Evolutionary conservation across 1,140 invertebrate genomes (phyloP).

Genomic region (Drosophila nigrodunni): DNA sequence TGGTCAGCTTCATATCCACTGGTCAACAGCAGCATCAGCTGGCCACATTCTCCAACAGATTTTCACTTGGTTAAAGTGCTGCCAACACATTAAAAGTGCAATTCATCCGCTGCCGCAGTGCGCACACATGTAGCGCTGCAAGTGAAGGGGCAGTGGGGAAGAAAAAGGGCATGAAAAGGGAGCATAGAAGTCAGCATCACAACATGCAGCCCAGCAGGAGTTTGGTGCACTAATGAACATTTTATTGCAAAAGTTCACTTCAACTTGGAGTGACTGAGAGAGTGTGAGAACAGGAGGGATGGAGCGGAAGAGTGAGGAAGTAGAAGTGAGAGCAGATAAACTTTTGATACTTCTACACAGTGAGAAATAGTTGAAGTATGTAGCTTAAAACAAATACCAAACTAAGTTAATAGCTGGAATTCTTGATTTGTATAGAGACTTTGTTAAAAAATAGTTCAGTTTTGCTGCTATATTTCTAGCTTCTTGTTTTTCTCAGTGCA

Average conservation of each 20-base stretch:
- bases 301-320: not conserved
- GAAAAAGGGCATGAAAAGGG: not conserved
- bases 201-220: conserved; percentile 65
- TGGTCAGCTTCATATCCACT: not conserved
- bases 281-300: not conserved
- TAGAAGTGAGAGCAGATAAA: conserved; percentile 35
- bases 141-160: not conserved
- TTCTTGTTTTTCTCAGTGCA: conserved; percentile 58
- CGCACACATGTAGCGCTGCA: conserved; percentile 49
- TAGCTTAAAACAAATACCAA: no score
- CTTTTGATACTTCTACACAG: conserved; percentile 34
- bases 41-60: conserved; percentile 39
- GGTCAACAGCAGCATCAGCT: conserved; percentile 8
- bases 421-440: no score
- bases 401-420: no score
- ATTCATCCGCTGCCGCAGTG: conserved; percentile 73
- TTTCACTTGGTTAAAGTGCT: conserved; percentile 77
- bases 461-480: no score
- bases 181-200: conserved; percentile 10
- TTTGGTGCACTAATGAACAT: conserved; percentile 75
- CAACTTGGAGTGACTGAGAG: not conserved
- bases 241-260: conserved; percentile 77
- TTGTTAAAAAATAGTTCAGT: no score
- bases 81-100: conserved; percentile 81
- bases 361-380: no score